phyloP scores from a whole-genome alignment of 2,113 vertebrate species.

The Falco punctatus region DNA sequence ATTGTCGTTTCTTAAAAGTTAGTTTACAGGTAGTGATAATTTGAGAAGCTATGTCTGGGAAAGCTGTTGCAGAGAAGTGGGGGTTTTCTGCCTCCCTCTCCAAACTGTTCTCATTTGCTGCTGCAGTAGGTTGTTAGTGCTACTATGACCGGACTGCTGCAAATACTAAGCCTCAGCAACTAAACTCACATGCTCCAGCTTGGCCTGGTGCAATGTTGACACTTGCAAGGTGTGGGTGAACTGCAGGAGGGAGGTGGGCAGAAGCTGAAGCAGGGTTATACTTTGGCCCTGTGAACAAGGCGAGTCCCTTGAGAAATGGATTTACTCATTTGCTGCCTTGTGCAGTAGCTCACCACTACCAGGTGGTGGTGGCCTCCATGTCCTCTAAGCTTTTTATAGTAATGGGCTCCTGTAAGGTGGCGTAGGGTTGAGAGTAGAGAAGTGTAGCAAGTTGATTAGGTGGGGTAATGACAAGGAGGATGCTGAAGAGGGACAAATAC shows the following conservation, averaged over 20 bases:
- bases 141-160: rapidly evolving
- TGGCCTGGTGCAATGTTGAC: not conserved
- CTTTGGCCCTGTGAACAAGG: not conserved
- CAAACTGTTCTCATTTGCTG: not conserved
- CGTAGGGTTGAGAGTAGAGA: not conserved
- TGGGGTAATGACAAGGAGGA: not conserved
- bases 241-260: not conserved
- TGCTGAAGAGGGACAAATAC: not conserved
- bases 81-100: rapidly evolving
- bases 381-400: not conserved
- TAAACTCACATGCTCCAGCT: not conserved
- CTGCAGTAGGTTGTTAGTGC: not conserved
- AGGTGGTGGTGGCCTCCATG: not conserved
- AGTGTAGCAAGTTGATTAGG: not conserved
- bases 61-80: not conserved
- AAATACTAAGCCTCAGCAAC: not conserved
- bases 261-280: not conserved
- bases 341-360: not conserved
- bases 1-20: not conserved
- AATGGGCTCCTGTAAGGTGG: not conserved
- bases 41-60: not conserved
- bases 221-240: not conserved
- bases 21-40: not conserved
- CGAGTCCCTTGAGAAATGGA: not conserved
- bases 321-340: not conserved